Conservation (phyloP, 2,888 invertebrate species). For the Tuberolachnus salignus region DNA sequence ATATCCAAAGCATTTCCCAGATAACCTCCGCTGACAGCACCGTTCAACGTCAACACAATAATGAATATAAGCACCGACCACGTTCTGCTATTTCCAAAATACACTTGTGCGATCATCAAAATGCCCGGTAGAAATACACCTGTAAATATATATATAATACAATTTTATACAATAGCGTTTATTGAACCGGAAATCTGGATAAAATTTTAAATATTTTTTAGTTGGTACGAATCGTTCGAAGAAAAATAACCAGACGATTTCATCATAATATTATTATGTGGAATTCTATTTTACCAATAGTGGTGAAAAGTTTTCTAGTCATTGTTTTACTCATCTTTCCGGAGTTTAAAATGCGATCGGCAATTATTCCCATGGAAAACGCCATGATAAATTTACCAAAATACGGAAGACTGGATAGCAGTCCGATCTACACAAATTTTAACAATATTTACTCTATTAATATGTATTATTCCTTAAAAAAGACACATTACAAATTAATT, state of each 20-base stretch:
- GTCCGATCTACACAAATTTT: slow-evolving; percentile 71
- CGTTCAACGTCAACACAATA: slow-evolving; percentile 79
- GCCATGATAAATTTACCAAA: slow-evolving; percentile 85
- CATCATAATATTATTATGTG: too few relatives aligned
- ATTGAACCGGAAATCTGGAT: too few relatives aligned
- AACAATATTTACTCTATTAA: too few relatives aligned
- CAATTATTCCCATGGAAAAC: slow-evolving; percentile 73
- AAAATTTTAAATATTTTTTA: too few relatives aligned
- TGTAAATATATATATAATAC: slow-evolving; percentile 59
- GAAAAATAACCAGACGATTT: too few relatives aligned
- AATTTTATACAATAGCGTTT: too few relatives aligned
- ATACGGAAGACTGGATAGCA: slow-evolving; percentile 83
- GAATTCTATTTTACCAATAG: slow-evolving; percentile 67
- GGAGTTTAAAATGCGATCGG: slow-evolving; percentile 73
- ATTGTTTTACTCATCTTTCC: slow-evolving; percentile 75
- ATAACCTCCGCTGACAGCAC: slow-evolving; percentile 84
- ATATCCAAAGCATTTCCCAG: slow-evolving; percentile 85
- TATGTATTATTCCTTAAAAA: too few relatives aligned
- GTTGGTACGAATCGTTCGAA: too few relatives aligned
- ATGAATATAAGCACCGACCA: slow-evolving; percentile 81
- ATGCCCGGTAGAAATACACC: slow-evolving; percentile 71
- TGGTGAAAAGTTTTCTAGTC: slow-evolving; percentile 74
- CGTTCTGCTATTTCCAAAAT: slow-evolving; percentile 73
- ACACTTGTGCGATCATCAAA: slow-evolving; percentile 76
- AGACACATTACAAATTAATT: too few relatives aligned